Percentiles rank a stretch among this genome's conserved stretches.
Evolutionary conservation across 2,113 vertebrate species (phyloP).

Genomic region (Triplophysa dalaica): DNA sequence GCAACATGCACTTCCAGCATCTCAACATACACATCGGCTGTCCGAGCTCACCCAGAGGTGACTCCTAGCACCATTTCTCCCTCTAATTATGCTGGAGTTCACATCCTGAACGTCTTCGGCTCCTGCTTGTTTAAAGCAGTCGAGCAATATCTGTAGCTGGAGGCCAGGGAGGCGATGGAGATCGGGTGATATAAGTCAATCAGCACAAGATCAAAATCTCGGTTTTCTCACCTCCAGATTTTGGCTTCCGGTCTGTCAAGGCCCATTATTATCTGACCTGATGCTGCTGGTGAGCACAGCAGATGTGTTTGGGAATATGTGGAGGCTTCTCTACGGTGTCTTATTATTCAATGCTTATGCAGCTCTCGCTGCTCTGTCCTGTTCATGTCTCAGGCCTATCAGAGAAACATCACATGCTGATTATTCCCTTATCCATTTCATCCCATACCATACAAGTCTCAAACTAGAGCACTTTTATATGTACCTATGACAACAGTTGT

Average conservation of each 20-base stretch:
- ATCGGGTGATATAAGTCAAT: slow-evolving; percentile 3
- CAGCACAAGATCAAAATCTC: neutral
- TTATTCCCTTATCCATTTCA: slow-evolving; percentile 19
- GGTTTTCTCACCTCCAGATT: neutral
- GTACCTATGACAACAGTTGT: neutral
- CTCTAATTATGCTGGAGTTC: neutral
- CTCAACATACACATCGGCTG: neutral
- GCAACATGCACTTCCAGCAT: neutral
- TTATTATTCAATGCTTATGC: slow-evolving; percentile 32
- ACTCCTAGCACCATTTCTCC: neutral
- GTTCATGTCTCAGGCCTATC: neutral
- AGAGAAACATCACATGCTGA: slow-evolving; percentile 22
- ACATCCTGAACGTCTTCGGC: neutral
- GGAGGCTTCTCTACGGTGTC: neutral
- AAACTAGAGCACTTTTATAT: slow-evolving; percentile 39
- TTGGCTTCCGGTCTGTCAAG: slow-evolving; percentile 3
- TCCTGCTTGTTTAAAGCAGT: neutral
- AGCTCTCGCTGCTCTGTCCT: slow-evolving; percentile 22
- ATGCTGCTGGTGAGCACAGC: slow-evolving; percentile 12
- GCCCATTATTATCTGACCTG: slow-evolving; percentile 16
- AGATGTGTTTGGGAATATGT: neutral
- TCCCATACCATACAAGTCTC: neutral
- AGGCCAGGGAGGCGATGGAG: neutral
- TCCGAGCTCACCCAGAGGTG: neutral
- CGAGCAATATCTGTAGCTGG: neutral